Evolutionary conservation across 2,888 invertebrate genomes (phyloP), one percentile per base, ranked within the genome.

Genomic region (Microplitis deprimator): DNA sequence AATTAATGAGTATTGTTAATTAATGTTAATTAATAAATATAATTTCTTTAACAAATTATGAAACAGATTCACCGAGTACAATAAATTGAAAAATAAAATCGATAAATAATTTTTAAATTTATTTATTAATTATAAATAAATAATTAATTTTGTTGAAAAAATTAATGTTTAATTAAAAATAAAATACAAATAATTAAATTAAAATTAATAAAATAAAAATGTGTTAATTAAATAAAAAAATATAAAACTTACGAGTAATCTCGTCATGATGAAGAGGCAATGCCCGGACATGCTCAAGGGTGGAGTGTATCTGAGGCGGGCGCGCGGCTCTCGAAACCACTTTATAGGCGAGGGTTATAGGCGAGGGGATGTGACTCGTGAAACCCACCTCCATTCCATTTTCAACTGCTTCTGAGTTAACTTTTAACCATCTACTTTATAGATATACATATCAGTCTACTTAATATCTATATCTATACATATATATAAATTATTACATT

Each of bases 281-380:
- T 82, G 79, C 81, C 82, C 83, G 84, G 82, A 81, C 84, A 83
- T 83, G 82, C 78, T 87, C 86, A 83, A 88, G 88, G 89, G 89
- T 89, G 86, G 86, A 88, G 85, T 81, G 87, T 85, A 85, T 89
- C 89, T 89, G 89, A 89, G 83, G 84, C 88, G 88, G 87, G 85
- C 88, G 88, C 88, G 88, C 87, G 87, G 83, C 83, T 83, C 84
- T 83, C 84, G 83, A 84, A 85, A 86, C 87, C 87, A 89, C 86
- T 89, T 89, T 89, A 89, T 89, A 89, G 88, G 81, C 82, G 82
- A 82, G 75, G 81, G 76, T 82, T 83, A 50, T 50, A 82, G 77
- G 78, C 83, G 85, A 85, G 82, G 83, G 86, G 84, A 87, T 86
- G 84, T 82, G 84, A 86, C 85, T 85, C 80, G 76, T 77, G 75